Conservation (phyloP, 2,797 vertebrate genomes). For the Distichodus sexfasciatus region DNA sequence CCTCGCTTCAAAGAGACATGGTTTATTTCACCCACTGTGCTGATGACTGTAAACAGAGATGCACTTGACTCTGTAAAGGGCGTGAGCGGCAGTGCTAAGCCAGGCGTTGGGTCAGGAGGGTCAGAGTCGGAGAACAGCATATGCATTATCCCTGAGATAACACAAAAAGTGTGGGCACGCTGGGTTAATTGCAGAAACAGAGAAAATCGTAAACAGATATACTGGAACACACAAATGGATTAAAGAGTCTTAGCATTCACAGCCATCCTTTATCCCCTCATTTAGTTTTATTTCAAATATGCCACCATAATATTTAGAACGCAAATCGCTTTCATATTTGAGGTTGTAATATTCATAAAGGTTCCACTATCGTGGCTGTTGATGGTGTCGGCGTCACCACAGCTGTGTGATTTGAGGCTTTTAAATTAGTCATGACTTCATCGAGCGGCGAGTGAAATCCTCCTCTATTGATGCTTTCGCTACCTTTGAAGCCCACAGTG, state of each 20-base stretch:
- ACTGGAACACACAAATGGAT: conserved; percentile 24
- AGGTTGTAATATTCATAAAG: neutral
- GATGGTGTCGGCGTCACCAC: neutral
- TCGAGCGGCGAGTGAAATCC: neutral
- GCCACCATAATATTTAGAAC: neutral
- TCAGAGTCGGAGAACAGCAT: conserved; percentile 14
- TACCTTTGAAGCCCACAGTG: conserved; percentile 10
- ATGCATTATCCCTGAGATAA: conserved; percentile 34
- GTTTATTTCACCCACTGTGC: conserved; percentile 35
- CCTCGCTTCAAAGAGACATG: neutral
- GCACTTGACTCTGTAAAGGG: conserved; percentile 31
- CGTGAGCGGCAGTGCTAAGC: conserved; percentile 18
- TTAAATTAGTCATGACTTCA: conserved; percentile 9
- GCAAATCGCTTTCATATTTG: neutral
- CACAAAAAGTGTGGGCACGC: conserved; percentile 11
- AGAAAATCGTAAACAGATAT: conserved; percentile 26
- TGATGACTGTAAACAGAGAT: conserved; percentile 39
- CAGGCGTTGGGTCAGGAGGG: conserved; percentile 15
- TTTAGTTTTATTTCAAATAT: neutral
- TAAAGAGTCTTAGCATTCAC: conserved; percentile 7
- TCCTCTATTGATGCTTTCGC: neutral
- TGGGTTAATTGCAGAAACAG: conserved; percentile 36
- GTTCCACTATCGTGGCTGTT: neutral
- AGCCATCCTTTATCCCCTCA: neutral
- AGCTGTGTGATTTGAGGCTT: conserved; percentile 9